Evolutionary conservation across 1,140 invertebrate genomes (phyloP).

Genomic region (Nomia melanderi): DNA sequence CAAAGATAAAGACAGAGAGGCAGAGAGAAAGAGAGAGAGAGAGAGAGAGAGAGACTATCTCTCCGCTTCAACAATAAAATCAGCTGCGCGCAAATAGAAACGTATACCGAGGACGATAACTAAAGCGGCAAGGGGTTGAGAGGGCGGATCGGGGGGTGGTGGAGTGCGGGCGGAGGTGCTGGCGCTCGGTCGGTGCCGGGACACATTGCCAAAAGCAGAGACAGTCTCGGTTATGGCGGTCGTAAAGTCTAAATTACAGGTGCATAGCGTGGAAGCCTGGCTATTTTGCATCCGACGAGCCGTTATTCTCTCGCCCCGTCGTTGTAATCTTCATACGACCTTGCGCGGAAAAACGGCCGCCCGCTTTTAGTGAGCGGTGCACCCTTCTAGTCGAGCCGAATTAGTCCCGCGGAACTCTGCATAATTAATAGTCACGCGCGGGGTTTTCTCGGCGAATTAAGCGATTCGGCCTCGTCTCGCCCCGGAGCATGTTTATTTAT

Average conservation of each 20-base stretch:
- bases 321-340: constrained; percentile 14
- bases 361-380: not conserved
- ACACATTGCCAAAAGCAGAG: constrained; percentile 43
- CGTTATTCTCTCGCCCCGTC: constrained; percentile 14
- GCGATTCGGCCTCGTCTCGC: not conserved
- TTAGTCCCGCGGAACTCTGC: constrained; percentile 3
- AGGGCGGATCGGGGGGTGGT: not conserved
- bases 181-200: not conserved
- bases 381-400: not conserved
- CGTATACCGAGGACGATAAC: constrained; percentile 26
- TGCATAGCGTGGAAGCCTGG: constrained; percentile 24
- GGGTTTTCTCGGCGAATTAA: not conserved
- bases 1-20: too few relatives aligned
- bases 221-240: constrained; percentile 45
- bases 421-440: constrained; percentile 4
- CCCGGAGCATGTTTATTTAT: too few relatives aligned
- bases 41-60: not conserved
- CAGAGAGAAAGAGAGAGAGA: too few relatives aligned
- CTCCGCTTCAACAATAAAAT: constrained; percentile 33
- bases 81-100: constrained; percentile 40
- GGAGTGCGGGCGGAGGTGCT: too few relatives aligned
- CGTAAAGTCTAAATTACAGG: constrained; percentile 55
- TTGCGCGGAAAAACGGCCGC: constrained; percentile 13
- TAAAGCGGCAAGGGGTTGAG: constrained; percentile 13
- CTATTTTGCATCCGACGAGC: constrained; percentile 40